Base-by-base conservation (phyloP, 1,140 invertebrate species). In the Platyura marginata region DNA sequence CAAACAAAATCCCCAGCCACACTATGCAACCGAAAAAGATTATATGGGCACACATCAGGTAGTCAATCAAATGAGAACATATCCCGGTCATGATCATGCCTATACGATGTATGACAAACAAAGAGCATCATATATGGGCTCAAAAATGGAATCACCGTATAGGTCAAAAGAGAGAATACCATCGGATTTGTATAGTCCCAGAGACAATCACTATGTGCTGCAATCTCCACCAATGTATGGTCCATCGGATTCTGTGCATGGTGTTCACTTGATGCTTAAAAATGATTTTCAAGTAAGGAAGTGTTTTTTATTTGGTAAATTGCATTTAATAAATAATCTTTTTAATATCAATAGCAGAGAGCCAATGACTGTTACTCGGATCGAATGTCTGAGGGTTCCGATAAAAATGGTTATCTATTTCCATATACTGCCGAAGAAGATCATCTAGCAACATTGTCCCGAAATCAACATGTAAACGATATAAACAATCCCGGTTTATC, bases 391-490 rank as follows among this genome's bases (percentile, higher is more conserved):
- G 80, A 83, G 45, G 68, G 71, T 1, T 81, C 81, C 2, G 79
- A 83, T 34, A 75, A 76, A 41, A 80, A 83, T 48, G 82, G 82
- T 61, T 85, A 83, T 59, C 57, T 77, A 40, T 83, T 81, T 49
- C 79, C 79, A 0, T 83, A 82, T 49, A 81, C 77, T 21, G 69
- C 66, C 3, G 63, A 69, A 43, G 69, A 71, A 45, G 68, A 71
- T 45, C 67, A 70, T 41, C 55, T 69, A 11, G 52, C 62, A 16
- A 64, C 65, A 15, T 61, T 64, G 6, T 65, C 68, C 2, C 63
- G 67, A 11, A 70, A 70, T 41, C 55, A 56, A 65, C 50, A 41
- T 69, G 25, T 49, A 66, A 48, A 71, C 40, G 69, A 72, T 45
- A 68, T 69, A 9, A 68, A 70, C 44, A 65, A 60, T 43, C 69